Base-by-base conservation (phyloP, 2,888 invertebrate species). In the Sarcophaga variegata region DNA sequence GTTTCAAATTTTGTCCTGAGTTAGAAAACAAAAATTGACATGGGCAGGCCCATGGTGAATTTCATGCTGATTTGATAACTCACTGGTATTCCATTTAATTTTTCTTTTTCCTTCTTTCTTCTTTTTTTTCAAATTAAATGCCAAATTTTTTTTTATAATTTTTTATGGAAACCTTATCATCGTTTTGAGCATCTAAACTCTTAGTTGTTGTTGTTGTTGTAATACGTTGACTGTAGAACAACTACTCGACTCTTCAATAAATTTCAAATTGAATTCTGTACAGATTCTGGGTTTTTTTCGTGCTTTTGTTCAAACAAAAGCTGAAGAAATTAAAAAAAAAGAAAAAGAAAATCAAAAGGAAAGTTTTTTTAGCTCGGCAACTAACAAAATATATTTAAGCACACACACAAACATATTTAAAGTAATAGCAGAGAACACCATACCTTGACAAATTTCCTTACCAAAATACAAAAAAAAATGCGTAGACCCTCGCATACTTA, bases 211-310 rank as follows among this genome's bases (percentile, higher is more conserved):
- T 14, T 49, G 37, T 37, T 37, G 37, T 10, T 79, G 37, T 76
- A 80, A 84, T 71, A 79, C 54, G 84, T 79, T 84, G 49, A 79
- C 79, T 37, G 37, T 37, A 37, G 2, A 70, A 83, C 83, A 74
- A 87, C 83, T 81, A 79, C 80, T 66, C 54, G 54, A 64, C 72
- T 82, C 71, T 87, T 76, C 81, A 81, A 78, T 82, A 62, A 81
- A 78, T 71, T 14, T 62, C 71, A 81, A 70, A 71, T 76, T 84
- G 75, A 80, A 79, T 76, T 84, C 80, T 76, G 78, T 74, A 54
- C 20, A 47, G 4, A 59, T 17, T 70, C 27, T 37, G 63, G 14
- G 45, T 17, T 22, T 75, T 20, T 62, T 75, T 8, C 14, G 76
- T 17, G 59, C 1, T 47, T 37, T 54, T 14, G 54, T 14, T 17